A percentile compares a stretch with the other conserved stretches of the same genome.
Evolutionary conservation across 2,797 vertebrate species (phyloP).

Genomic region (Pangasius larnaudii): DNA sequence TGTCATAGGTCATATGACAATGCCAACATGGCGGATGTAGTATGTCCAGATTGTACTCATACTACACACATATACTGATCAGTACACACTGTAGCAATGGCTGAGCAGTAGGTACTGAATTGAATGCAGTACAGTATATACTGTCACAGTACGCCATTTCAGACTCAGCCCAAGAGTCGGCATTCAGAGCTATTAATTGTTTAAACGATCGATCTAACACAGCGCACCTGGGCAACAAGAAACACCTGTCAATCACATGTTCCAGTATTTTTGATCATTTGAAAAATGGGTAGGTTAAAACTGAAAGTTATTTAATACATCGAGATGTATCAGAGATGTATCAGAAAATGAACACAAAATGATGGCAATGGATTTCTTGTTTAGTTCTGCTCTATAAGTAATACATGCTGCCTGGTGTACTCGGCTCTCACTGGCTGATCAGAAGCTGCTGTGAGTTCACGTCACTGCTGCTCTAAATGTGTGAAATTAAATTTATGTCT

Average conservation of each 20-base stretch:
- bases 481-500: neutral
- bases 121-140: no score
- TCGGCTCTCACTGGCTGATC: neutral
- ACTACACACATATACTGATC: no score
- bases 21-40: no score
- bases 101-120: no score
- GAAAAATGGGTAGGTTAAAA: neutral
- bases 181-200: neutral
- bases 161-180: no score
- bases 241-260: neutral
- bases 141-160: no score
- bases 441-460: neutral
- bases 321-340: neutral
- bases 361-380: neutral
- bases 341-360: neutral
- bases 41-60: no score
- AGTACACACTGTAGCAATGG: no score
- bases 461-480: neutral
- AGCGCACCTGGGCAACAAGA: neutral
- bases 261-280: neutral
- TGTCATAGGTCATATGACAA: no score
- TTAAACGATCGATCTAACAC: neutral
- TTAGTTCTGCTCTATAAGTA: neutral
- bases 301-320: neutral
- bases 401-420: neutral